Base-by-base conservation (phyloP, 2,888 invertebrate species). In the Vesta saturnalis region DNA sequence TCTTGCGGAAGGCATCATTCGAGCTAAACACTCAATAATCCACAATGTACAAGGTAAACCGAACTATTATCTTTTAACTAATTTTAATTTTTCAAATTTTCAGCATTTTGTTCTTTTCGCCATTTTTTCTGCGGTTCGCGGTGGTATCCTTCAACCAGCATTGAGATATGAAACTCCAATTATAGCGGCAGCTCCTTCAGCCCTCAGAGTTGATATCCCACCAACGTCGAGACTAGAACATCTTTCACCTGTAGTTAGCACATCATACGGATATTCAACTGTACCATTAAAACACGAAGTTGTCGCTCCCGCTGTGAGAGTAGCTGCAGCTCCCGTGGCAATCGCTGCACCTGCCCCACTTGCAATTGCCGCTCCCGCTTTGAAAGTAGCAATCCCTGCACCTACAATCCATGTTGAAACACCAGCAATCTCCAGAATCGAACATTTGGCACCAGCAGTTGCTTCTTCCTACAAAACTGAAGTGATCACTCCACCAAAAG, bases 231-330 rank as follows among this genome's bases (percentile, higher is more conserved):
- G 21, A 52, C 8, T 52, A 4, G 52, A 52, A n/a, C 19, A 52
- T 52, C 19, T 52, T 18, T 12, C 52, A 19, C 52, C 52, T 3
- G 52, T 52, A 4, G n/a, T 52, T 5, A 52, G 19, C 3, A 52
- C 52, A 5, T 52, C 52, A 3, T 52, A 52, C 19, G 52, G 52
- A 19, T 52, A 52, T 19, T 52, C 52, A 3, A 52, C 52, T n/a
- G 1, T 52, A 19, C 52, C 52, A 1, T n/a, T 52, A 3, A 52
- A 52, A n/a, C 52, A 52, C 52, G 52, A 52, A 52, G 52, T 52
- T 21, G 52, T 52, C 52, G 52, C 52, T 10, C 52, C 52, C 12
- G 52, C 52, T n/a, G 52, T 52, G 8, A 52, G n/a, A 39, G 18
- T 19, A 5, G 19, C 19, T 3, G 19, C 52, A 19, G 18, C n/a